Evolutionary conservation across 2,888 invertebrate species (phyloP), one percentile per base, ranked within the genome.

Genomic region (Pollenia amentaria): DNA sequence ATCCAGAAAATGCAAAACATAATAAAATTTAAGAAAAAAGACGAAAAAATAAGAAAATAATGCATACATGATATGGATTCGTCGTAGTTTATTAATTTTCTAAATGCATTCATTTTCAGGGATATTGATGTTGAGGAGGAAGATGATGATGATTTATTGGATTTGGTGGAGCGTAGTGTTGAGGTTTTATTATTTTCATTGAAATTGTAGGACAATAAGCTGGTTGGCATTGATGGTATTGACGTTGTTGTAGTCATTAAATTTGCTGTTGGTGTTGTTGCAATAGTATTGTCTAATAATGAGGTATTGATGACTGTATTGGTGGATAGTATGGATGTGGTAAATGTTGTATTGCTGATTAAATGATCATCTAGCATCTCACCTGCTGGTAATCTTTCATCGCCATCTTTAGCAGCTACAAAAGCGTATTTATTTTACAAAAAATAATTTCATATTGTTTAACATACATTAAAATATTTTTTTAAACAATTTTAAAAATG

Each of bases 361-460:
- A 87, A 89, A 88, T 89, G 81, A 89, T 88, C 88, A 78, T 88
- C 90, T 93, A 89, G 90, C 91, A 90, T 91, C 92, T 93, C 95
- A 95, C 95, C 95, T 95, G 95, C 95, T 91, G 95, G 95, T 91
- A 95, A 94, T 93, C 95, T 94, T 93, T 95, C 95, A 93, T 95
- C 95, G 91, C 95, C 95, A 92, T 95, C 95, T 94, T 95, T 94
- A 93, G 95, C 95, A 93, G 95, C 95, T 95, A 94, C 48, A 80
- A 78, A 86, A 84, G 87, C 80, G 44, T 72, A 75, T 67, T 29
- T 64, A 55, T 51, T 40, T 51, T 57, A 62, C 64, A 69, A 16
- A 77, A 53, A 57, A 78, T 69, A 44, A 65, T 69, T 48, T 60
- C 12, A 9, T 29, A 60, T 57, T 65, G 44, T 67, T 60, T 2